Conservation (phyloP, 2,113 vertebrate species). For the Ariopsis seemanni region DNA sequence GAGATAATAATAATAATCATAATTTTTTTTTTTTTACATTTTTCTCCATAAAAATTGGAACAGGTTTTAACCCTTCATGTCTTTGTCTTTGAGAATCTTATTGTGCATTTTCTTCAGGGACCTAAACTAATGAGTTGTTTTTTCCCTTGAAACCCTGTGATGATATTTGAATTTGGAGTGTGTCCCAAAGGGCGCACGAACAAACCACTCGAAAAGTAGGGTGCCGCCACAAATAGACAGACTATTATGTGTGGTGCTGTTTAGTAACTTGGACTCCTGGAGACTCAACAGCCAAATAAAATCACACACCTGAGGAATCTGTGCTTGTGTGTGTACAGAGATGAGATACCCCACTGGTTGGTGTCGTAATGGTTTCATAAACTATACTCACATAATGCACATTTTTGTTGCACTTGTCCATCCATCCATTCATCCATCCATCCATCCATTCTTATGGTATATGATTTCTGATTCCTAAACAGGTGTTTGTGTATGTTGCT, state of each 20-base stretch:
- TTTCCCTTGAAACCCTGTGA: conserved; percentile 7
- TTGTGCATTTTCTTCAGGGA: background rate
- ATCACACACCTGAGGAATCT: background rate
- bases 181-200: background rate
- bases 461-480: background rate
- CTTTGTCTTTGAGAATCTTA: conserved; percentile 19
- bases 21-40: background rate
- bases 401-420: no score
- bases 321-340: background rate
- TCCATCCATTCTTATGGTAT: background rate
- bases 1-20: no score
- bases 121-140: conserved; percentile 8
- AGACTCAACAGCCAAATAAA: background rate
- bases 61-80: background rate
- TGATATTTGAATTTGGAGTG: conserved; percentile 11
- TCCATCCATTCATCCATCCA: no score
- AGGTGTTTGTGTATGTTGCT: background rate
- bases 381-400: no score
- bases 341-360: no score
- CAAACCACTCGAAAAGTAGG: background rate
- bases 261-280: background rate
- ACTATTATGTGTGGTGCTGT: background rate
- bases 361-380: background rate
- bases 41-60: background rate
- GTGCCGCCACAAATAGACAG: background rate